Conservation (phyloP, 2,888 invertebrate species). For the Chalcosyrphus nemorum region DNA sequence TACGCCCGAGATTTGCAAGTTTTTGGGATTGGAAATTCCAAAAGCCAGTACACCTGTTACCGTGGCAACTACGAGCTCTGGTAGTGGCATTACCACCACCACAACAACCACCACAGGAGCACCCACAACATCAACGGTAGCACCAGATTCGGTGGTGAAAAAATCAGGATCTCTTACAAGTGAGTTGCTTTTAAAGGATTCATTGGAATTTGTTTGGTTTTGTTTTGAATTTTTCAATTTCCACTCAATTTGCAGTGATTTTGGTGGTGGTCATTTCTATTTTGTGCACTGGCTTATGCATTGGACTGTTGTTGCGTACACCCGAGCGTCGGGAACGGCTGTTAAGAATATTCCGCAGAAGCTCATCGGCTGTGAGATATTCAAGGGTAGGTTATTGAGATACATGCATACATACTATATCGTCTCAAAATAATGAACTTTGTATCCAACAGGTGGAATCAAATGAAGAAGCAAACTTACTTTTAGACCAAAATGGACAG, state of each 20-base stretch:
- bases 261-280: constrained; percentile 70
- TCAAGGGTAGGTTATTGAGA: constrained; percentile 78
- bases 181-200: constrained; percentile 13
- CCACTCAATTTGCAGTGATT: constrained; percentile 26
- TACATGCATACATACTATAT: too few relatives aligned
- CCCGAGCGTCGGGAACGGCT: constrained; percentile 78
- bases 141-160: constrained; percentile 14
- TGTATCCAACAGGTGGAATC: constrained; percentile 80
- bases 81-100: neutral
- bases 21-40: constrained; percentile 77
- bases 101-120: neutral
- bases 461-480: constrained; percentile 79
- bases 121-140: constrained; percentile 7
- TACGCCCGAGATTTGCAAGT: constrained; percentile 80
- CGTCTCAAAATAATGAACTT: too few relatives aligned
- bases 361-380: constrained; percentile 78
- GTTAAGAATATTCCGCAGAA: constrained; percentile 77
- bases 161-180: constrained; percentile 32
- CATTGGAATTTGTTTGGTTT: too few relatives aligned
- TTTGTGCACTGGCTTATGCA: constrained; percentile 77
- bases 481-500: constrained; percentile 80
- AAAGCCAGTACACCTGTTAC: constrained; percentile 19
- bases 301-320: constrained; percentile 78
- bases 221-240: constrained; percentile 12
- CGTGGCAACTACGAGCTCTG: neutral